Evolutionary conservation across 2,113 vertebrate species (phyloP).

Genomic region (Danionella cerebrum): DNA sequence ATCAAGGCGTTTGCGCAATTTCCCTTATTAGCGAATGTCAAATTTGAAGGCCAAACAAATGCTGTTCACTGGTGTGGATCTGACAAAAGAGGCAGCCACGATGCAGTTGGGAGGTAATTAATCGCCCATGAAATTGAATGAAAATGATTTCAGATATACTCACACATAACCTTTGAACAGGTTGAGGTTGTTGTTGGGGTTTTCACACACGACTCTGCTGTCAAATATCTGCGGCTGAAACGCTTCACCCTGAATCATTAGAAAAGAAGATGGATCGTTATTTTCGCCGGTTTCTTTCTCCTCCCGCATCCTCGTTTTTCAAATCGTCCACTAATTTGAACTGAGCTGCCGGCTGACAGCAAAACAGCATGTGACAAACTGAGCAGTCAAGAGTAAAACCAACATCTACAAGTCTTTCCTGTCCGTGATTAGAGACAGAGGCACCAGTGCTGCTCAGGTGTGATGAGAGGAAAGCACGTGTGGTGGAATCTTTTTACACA

Average conservation of each 20-base stretch:
- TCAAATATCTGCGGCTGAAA: constrained; percentile 72
- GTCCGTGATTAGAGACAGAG: not conserved
- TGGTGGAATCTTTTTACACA: not conserved
- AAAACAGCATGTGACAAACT: not conserved
- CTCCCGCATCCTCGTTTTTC: not conserved
- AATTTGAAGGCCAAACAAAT: not conserved
- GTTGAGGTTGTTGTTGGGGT: constrained; percentile 81
- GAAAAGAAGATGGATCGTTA: not conserved
- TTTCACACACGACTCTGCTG: constrained; percentile 77
- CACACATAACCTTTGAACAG: constrained; percentile 82
- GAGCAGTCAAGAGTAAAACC: not conserved
- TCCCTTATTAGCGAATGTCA: not conserved
- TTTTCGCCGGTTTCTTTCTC: not conserved
- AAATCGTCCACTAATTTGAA: not conserved
- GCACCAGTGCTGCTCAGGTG: not conserved
- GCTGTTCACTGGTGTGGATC: constrained; percentile 26
- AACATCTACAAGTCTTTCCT: constrained; percentile 17
- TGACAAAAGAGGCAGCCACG: constrained; percentile 15
- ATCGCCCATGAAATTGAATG: constrained; percentile 32
- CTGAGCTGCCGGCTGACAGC: not conserved
- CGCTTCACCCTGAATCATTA: constrained; percentile 41
- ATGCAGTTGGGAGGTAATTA: constrained; percentile 12
- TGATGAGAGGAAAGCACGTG: not conserved
- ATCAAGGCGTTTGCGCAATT: not conserved
- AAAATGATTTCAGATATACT: constrained; percentile 51